Percentiles rank a stretch among this genome's conserved stretches.
phyloP scores from a whole-genome alignment of 2,797 vertebrate species.

The Pachyuromys duprasi region DNA sequence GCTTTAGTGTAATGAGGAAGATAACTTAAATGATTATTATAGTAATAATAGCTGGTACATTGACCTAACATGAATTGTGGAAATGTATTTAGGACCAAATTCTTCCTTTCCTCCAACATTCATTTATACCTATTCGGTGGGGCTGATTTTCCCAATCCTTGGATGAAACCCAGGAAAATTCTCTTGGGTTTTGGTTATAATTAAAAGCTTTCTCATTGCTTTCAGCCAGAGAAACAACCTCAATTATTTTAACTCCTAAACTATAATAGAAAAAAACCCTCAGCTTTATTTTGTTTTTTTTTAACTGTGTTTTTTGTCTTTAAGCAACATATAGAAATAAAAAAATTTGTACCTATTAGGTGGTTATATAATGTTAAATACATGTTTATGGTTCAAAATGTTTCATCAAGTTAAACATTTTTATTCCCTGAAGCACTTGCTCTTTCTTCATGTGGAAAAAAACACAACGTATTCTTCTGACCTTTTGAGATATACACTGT shows the following conservation, averaged over 20 bases:
- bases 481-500: not conserved
- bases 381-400: not conserved
- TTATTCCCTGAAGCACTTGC: not conserved
- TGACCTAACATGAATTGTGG: not conserved
- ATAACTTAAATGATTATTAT: constrained; percentile 28
- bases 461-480: not conserved
- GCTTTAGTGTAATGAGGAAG: not conserved
- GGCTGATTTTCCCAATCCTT: not conserved
- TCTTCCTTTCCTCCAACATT: not conserved
- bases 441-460: not conserved
- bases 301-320: not conserved
- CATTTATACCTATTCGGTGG: not conserved
- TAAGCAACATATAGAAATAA: not conserved
- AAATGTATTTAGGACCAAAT: not conserved
- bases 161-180: constrained; percentile 29
- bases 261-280: constrained; percentile 3
- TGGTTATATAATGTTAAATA: not conserved
- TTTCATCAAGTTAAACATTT: not conserved
- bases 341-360: not conserved
- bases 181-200: constrained; percentile 9
- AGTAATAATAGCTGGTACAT: not conserved
- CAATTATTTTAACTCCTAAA: constrained; percentile 27
- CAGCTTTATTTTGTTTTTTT: constrained; percentile 18
- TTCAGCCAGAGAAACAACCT: not conserved
- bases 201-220: not conserved